Evolutionary conservation across 2,113 vertebrate species (phyloP).

Genomic region (Jaculus jaculus): DNA sequence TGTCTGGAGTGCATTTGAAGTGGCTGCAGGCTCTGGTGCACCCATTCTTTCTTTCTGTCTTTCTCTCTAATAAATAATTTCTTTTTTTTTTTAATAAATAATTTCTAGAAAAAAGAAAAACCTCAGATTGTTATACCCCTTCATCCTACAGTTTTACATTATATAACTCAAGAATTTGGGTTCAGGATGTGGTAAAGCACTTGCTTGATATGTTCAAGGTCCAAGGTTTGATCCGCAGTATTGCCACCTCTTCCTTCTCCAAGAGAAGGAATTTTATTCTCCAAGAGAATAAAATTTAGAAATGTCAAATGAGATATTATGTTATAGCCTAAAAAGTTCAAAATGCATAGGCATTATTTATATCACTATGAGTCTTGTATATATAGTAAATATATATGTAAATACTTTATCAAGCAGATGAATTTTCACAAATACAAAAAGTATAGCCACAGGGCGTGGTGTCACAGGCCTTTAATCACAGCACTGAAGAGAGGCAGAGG

Average conservation of each 20-base stretch:
- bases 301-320: neutral
- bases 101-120: neutral
- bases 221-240: neutral
- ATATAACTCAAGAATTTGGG: neutral
- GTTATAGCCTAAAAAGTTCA: conserved; percentile 31
- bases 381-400: conserved; percentile 10
- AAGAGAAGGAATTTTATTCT: too few species aligned
- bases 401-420: conserved; percentile 19
- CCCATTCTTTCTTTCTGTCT: too few species aligned
- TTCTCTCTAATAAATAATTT: neutral
- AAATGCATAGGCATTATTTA: neutral
- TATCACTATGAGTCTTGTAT: neutral
- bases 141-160: conserved; percentile 12
- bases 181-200: neutral
- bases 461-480: too few species aligned
- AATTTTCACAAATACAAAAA: conserved; percentile 12
- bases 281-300: neutral
- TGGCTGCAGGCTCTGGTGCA: too few species aligned
- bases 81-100: too few species aligned
- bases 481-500: too few species aligned
- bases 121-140: neutral
- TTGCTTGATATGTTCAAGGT: neutral
- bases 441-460: too few species aligned
- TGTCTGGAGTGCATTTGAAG: too few species aligned
- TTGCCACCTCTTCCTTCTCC: neutral